Conservation (phyloP, 2,113 vertebrate genomes). For the Felis catus region DNA sequence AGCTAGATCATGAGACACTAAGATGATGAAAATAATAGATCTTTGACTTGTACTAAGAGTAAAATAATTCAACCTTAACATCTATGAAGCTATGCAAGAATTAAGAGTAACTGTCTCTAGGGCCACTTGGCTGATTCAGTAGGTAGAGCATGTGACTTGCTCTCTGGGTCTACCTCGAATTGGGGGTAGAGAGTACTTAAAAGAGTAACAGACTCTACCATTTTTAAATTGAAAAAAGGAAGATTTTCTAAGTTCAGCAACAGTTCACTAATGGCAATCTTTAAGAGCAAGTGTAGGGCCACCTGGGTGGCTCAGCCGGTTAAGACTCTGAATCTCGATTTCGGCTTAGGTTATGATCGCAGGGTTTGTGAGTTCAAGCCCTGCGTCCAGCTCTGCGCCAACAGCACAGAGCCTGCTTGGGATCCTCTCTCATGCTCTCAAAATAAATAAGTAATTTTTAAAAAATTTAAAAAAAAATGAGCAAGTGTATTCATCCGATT, state of each 20-base stretch:
- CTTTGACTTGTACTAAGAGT: background rate
- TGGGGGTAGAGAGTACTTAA: background rate
- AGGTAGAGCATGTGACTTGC: background rate
- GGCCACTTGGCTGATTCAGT: background rate
- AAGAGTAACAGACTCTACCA: background rate
- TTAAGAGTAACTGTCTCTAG: background rate
- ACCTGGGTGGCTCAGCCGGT: no score
- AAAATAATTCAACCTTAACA: slow-evolving; percentile 32
- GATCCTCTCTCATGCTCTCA: no score
- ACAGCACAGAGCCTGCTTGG: no score
- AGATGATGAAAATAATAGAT: background rate
- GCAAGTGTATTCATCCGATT: background rate
- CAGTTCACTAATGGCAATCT: background rate
- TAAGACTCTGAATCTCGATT: no score
- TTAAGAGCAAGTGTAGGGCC: background rate
- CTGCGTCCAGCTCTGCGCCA: no score
- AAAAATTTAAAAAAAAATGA: background rate
- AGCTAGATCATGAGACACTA: background rate
- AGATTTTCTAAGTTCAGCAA: background rate
- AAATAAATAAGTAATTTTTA: no score
- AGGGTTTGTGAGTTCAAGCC: no score
- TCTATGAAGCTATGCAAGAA: background rate
- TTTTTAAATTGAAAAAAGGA: background rate
- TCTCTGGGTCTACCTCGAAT: no score
- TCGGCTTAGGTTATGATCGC: no score